These are phyloP conservation scores for Amiota communis DNA, from an alignment of 2,888 invertebrate species.

Conservation along the genomic window DNA sequence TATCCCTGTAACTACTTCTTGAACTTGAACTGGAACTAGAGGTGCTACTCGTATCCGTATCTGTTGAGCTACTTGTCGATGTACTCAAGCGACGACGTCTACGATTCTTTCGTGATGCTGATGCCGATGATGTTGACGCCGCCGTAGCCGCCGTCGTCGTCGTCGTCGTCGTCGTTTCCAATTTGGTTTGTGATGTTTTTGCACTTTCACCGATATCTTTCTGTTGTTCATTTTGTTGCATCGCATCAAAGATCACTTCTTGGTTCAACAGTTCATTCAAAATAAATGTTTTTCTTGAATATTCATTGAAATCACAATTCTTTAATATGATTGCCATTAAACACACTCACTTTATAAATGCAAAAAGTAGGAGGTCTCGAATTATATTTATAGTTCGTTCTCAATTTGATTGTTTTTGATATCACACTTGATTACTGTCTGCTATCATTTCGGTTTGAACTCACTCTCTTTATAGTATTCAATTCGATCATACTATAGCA, in stretches of 20 bases:
- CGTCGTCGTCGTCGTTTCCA: constrained; percentile 52
- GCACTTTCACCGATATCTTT: constrained; percentile 51
- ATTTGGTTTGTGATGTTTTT: constrained; percentile 51
- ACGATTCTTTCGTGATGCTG: constrained; percentile 30
- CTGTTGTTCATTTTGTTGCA: constrained; percentile 61
- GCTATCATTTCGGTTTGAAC: background rate
- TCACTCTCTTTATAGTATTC: constrained; percentile 2
- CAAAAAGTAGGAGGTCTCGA: background rate
- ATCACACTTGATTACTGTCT: constrained; percentile 9
- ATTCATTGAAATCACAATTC: constrained; percentile 26
- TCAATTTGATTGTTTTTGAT: background rate
- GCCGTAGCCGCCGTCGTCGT: constrained; percentile 37
- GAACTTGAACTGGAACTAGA: constrained; percentile 41
- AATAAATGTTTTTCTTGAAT: constrained; percentile 18
- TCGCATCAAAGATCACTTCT: constrained; percentile 51
- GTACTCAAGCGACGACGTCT: constrained; percentile 39
- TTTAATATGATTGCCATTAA: constrained; percentile 36
- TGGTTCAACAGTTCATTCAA: constrained; percentile 33
- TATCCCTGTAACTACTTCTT: constrained; percentile 36
- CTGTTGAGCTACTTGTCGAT: constrained; percentile 46
- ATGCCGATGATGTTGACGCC: constrained; percentile 32
- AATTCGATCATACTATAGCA: too few species aligned
- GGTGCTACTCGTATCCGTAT: constrained; percentile 44
- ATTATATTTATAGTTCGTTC: background rate
- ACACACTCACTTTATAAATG: constrained; percentile 13